Evolutionary conservation across 2,888 invertebrate species (phyloP).

Genomic region (Zele albiditarsus): DNA sequence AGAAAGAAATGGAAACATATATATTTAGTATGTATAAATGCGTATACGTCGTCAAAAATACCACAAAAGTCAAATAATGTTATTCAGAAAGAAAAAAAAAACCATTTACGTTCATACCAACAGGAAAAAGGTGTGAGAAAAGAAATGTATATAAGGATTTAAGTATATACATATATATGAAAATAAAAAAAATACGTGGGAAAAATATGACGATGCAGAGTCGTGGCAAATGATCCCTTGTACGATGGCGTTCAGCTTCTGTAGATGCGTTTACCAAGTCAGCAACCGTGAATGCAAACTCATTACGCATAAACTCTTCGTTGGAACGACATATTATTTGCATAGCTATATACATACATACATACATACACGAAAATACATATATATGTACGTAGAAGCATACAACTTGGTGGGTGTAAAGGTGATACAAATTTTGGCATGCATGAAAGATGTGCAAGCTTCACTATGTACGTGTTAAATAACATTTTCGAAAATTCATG

Average conservation of each 20-base stretch:
- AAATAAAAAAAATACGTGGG: background rate
- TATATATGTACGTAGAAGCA: background rate
- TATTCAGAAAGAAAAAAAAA: slow-evolving; percentile 26
- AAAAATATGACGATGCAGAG: slow-evolving; percentile 2
- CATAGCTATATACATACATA: slow-evolving; percentile 10
- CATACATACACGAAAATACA: background rate
- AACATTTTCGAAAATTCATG: background rate
- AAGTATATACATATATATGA: too few species aligned
- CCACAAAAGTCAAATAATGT: slow-evolving; percentile 36
- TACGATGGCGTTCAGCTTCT: background rate
- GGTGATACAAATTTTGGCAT: slow-evolving; percentile 20
- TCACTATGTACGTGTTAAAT: background rate
- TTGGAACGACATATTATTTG: slow-evolving; percentile 37
- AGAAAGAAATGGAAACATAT: background rate
- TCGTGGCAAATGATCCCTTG: slow-evolving; percentile 11
- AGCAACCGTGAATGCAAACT: slow-evolving; percentile 41
- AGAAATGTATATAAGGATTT: background rate
- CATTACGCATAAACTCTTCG: slow-evolving; percentile 35
- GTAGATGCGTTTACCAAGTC: slow-evolving; percentile 35
- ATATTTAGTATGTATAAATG: background rate
- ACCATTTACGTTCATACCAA: slow-evolving; percentile 28
- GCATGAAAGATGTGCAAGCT: background rate
- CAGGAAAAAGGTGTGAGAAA: slow-evolving; percentile 5
- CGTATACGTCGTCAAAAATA: slow-evolving; percentile 13
- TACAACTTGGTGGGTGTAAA: background rate